Percentiles rank a stretch among this genome's conserved stretches.
Conservation (phyloP, 2,888 invertebrate species). For the Nectonema munidae region DNA sequence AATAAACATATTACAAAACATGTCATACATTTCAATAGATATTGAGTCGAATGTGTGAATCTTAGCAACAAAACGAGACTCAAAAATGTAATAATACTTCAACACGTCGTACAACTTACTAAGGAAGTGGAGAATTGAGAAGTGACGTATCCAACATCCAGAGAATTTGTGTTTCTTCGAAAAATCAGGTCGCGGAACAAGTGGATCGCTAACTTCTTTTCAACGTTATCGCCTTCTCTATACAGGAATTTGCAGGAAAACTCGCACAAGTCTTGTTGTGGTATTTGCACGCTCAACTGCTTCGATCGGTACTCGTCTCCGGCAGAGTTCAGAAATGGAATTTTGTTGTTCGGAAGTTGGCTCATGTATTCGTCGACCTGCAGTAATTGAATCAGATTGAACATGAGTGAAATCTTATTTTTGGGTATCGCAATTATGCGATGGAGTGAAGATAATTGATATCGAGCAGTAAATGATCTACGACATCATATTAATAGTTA, state of each 20-base stretch:
- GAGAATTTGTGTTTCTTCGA: slow-evolving; percentile 29
- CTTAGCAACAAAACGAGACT: too few relatives aligned
- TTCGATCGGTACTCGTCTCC: slow-evolving; percentile 47
- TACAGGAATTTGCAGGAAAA: slow-evolving; percentile 57
- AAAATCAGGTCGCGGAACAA: background rate
- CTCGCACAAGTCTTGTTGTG: slow-evolving; percentile 53
- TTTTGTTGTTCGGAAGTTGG: slow-evolving; percentile 46
- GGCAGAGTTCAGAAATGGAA: slow-evolving; percentile 37
- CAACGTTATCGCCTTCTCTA: too few relatives aligned
- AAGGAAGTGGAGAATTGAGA: slow-evolving; percentile 22
- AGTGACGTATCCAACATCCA: slow-evolving; percentile 46
- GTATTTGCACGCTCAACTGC: slow-evolving; percentile 53
- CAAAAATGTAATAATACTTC: too few relatives aligned
- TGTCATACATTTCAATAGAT: too few relatives aligned
- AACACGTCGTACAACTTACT: slow-evolving; percentile 20
- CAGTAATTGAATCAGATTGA: slow-evolving; percentile 18
- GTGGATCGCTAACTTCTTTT: slow-evolving; percentile 11
- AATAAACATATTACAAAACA: too few relatives aligned
- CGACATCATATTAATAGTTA: too few relatives aligned
- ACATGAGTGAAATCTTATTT: slow-evolving; percentile 8
- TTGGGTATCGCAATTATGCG: slow-evolving; percentile 1
- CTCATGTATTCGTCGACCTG: slow-evolving; percentile 72
- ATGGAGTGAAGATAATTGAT: slow-evolving; percentile 1
- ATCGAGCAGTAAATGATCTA: slow-evolving; percentile 14
- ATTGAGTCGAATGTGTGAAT: too few relatives aligned